phyloP scores from a whole-genome alignment of 1,140 invertebrate species.

The Drosophila funebris region DNA sequence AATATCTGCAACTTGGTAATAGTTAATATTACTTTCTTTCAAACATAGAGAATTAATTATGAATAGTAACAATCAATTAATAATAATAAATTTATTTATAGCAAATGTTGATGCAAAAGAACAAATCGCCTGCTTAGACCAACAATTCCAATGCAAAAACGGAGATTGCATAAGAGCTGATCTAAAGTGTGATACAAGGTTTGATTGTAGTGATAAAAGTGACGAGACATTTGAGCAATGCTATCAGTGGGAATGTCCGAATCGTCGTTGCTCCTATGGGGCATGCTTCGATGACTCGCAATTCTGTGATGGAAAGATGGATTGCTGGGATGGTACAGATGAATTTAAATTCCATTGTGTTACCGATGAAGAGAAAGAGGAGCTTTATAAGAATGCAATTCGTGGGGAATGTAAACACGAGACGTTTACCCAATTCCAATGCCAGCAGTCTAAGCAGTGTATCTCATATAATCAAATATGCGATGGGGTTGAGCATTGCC shows the following conservation, averaged over 20 bases:
- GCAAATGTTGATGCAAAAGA: background rate
- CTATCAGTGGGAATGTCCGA: conserved; percentile 73
- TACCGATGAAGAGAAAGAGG: background rate
- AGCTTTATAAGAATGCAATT: conserved; percentile 53
- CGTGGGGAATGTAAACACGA: conserved; percentile 44
- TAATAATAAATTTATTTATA: background rate
- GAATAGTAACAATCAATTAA: background rate
- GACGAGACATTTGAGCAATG: conserved; percentile 85
- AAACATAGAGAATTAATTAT: background rate
- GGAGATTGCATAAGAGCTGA: background rate
- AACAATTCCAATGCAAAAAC: conserved; percentile 15
- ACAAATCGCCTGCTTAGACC: background rate
- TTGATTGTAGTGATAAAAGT: conserved; percentile 85
- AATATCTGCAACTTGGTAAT: conserved; percentile 5
- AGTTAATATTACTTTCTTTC: background rate
- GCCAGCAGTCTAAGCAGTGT: conserved; percentile 28
- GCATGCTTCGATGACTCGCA: conserved; percentile 85
- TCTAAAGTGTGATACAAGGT: conserved; percentile 71
- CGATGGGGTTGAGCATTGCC: conserved; percentile 84
- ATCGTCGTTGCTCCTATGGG: conserved; percentile 85
- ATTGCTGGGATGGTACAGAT: conserved; percentile 85
- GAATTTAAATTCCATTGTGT: conserved; percentile 79
- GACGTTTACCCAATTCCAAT: background rate
- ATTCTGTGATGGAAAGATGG: conserved; percentile 84
- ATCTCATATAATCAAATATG: conserved; percentile 49